Conservation (phyloP, 1,140 invertebrate genomes). For the Brachionus rotundiformis region DNA sequence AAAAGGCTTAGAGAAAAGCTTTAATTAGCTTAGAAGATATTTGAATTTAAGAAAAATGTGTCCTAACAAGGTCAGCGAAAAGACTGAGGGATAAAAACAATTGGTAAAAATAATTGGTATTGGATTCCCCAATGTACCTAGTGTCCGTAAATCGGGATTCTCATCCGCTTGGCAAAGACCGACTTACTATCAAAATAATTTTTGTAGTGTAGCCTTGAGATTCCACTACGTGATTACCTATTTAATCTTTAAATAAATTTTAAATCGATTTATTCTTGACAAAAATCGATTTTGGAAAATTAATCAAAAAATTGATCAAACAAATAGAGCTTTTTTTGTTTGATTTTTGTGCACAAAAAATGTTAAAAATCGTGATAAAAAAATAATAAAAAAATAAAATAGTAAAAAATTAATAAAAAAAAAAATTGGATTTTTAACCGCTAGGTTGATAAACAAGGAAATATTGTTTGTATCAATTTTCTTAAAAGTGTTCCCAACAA, state of each 20-base stretch:
- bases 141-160: not conserved
- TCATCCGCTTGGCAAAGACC: no score
- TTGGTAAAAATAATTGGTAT: no score
- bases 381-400: not conserved
- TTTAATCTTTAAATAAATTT: not conserved
- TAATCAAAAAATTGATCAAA: constrained; percentile 7
- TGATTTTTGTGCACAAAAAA: constrained; percentile 20
- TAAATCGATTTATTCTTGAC: not conserved
- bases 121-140: no score
- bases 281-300: constrained; percentile 4
- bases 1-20: constrained; percentile 1
- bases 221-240: not conserved
- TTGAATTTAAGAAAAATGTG: not conserved
- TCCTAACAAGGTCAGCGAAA: not conserved
- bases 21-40: constrained; percentile 16
- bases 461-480: constrained; percentile 26
- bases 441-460: not conserved
- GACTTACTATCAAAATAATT: no score
- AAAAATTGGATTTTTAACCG: constrained; percentile 8
- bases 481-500: constrained; percentile 13
- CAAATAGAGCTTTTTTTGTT: not conserved
- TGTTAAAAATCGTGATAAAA: constrained; percentile 33
- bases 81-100: not conserved
- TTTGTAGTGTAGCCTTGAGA: no score
- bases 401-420: not conserved